These are phyloP conservation scores for Emmelina monodactyla DNA, from an alignment of 2,888 invertebrate species.

Conservation along the genomic window DNA sequence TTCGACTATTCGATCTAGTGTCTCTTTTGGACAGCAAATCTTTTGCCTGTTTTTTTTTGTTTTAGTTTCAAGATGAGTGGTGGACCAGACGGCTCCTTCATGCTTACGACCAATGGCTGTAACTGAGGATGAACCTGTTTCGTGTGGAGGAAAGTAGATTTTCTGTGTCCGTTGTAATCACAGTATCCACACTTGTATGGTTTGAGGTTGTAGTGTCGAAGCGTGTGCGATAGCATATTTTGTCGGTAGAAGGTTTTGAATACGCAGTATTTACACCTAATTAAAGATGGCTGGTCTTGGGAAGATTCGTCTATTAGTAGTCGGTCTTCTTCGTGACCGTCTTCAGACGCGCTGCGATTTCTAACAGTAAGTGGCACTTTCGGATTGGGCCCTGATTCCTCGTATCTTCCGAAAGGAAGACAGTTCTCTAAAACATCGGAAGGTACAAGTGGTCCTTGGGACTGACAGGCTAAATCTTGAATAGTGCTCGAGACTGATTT, in stretches of 20 bases:
- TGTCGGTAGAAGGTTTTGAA: no score
- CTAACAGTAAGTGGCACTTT: slow-evolving; percentile 19
- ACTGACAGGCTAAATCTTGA: not conserved
- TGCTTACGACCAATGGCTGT: no score
- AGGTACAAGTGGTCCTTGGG: slow-evolving; percentile 8
- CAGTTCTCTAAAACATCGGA: slow-evolving; percentile 27
- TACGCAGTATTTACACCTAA: no score
- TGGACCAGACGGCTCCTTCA: no score
- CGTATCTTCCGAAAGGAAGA: slow-evolving; percentile 41
- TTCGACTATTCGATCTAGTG: no score
- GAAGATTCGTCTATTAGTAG: slow-evolving; percentile 33
- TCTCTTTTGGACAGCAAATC: no score
- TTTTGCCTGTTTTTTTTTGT: no score
- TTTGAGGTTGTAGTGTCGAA: slow-evolving; percentile 51
- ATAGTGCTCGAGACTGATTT: slow-evolving; percentile 27
- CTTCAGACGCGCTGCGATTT: slow-evolving; percentile 18
- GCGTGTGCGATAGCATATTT: no score
- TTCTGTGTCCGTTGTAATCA: slow-evolving; percentile 25
- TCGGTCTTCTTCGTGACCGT: slow-evolving; percentile 32
- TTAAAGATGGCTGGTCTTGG: no score
- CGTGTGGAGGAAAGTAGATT: no score
- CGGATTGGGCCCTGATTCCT: slow-evolving; percentile 30
- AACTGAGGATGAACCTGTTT: no score
- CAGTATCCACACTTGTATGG: slow-evolving; percentile 52
- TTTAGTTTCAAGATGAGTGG: no score